Conservation (phyloP, 2,888 invertebrate species). For the Chouioia cunea region DNA sequence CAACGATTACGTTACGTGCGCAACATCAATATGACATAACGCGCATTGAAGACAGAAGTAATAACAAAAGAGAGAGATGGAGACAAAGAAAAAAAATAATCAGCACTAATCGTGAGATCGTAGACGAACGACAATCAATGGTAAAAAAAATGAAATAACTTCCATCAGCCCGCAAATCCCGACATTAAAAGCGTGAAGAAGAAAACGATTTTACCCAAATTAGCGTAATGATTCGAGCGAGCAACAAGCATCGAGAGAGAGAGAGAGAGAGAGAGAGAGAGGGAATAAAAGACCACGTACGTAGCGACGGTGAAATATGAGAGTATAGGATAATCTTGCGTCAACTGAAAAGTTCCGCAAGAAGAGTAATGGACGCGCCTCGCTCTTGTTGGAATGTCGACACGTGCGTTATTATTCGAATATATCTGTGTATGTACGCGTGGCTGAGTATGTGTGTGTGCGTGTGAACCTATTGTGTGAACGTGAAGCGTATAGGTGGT, state of each 20-base stretch:
- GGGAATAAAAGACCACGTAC: conserved; percentile 5
- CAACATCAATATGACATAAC: too few relatives aligned
- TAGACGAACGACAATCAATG: conserved; percentile 18
- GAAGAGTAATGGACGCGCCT: conserved; percentile 45
- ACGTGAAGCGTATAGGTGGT: not conserved
- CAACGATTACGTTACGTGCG: too few relatives aligned
- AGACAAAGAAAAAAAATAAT: too few relatives aligned
- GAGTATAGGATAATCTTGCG: conserved; percentile 45
- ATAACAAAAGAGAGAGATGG: too few relatives aligned
- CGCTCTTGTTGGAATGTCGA: conserved; percentile 51
- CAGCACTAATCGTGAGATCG: too few relatives aligned
- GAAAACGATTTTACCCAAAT: conserved; percentile 34
- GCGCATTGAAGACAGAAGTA: too few relatives aligned
- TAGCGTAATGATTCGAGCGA: conserved; percentile 33
- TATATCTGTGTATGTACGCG: conserved; percentile 47
- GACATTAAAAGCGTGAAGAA: conserved; percentile 14
- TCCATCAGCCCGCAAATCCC: conserved; percentile 18
- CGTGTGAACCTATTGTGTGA: conserved; percentile 11
- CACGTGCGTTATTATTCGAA: conserved; percentile 60
- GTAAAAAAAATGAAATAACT: conserved; percentile 11
- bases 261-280: conserved; percentile 40
- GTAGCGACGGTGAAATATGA: conserved; percentile 45
- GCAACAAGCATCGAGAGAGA: not conserved
- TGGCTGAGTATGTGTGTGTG: too few relatives aligned
- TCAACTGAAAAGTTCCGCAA: conserved; percentile 47